Conservation (phyloP, 2,797 vertebrate species). For the Sphenodon punctatus region DNA sequence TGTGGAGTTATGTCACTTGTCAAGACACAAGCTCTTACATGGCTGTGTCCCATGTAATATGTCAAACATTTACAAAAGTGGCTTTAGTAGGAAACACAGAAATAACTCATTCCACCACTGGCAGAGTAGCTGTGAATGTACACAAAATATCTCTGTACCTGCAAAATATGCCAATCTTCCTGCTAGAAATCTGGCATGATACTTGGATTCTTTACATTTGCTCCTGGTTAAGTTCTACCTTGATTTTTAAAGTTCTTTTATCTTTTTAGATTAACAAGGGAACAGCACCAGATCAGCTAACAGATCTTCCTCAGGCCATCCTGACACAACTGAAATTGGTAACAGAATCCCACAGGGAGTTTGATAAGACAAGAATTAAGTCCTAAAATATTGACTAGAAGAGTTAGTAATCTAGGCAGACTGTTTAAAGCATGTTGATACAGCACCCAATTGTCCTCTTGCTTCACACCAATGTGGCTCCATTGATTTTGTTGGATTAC, state of each 20-base stretch:
- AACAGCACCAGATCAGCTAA: too few relatives aligned
- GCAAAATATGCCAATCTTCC: neutral
- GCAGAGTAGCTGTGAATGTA: neutral
- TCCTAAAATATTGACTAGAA: too few relatives aligned
- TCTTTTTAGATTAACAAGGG: too few relatives aligned
- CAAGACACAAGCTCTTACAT: conserved; percentile 30
- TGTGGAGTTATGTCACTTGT: conserved; percentile 32
- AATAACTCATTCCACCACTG: conserved; percentile 9
- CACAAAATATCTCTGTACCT: neutral
- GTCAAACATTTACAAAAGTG: conserved; percentile 48
- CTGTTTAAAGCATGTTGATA: too few relatives aligned
- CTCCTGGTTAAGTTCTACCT: neutral
- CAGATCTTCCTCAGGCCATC: too few relatives aligned
- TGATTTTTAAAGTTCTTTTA: neutral
- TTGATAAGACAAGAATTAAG: too few relatives aligned
- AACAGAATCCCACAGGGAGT: too few relatives aligned
- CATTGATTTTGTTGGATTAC: too few relatives aligned
- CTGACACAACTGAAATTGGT: too few relatives aligned
- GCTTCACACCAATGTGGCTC: too few relatives aligned
- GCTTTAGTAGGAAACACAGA: conserved; percentile 38
- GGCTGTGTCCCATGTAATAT: conserved; percentile 38
- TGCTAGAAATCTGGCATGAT: neutral
- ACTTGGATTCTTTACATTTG: neutral
- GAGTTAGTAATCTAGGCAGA: too few relatives aligned
- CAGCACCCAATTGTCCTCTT: too few relatives aligned